Base-by-base conservation (phyloP, 2,888 invertebrate species). In the Phymatocera aterrima region DNA sequence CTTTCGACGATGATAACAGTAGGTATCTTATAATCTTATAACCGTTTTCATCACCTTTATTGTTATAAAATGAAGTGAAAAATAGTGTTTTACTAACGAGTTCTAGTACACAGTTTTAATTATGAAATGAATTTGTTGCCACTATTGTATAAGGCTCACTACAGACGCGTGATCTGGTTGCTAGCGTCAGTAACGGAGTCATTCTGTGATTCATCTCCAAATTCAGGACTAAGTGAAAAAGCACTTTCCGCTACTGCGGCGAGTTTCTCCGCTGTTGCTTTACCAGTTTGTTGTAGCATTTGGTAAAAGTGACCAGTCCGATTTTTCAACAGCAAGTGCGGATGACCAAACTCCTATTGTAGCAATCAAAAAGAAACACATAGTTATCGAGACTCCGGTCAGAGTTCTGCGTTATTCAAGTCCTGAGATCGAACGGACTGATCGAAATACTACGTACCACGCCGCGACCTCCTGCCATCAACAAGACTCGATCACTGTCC, bases 401-500 rank as follows among this genome's bases (percentile, higher is more conserved):
- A n/a, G 1, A 34, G 28, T 34, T 21, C 6, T 51, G 12, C 3
- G 3, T 28, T 61, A 8, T 10, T 57, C 5, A n/a, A 15, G 3
- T n/a, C 46, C n/a, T 46, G n/a, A 3, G 5, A 2, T 51, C 15
- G 4, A 28, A 57, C 24, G 24, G 3, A 51, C 3, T 21, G 21
- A 10, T 1, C 2, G 12, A 34, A 46, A 68, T 78, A 4, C 6
- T 28, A 88, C 87, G 75, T 87, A 91, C 91, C 78, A 94, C 94
- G 78, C 96, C 93, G 21, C 91, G 90, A 0, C 98, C 98, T 5
- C 94, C 93, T 86, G 97, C 96, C 94, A 98, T 95, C 1, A 98
- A 97, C 87, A 98, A 92, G 21, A 97, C 95, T 80, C 95, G 93
- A 91, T 97, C 97, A 0, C 96, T 97, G 90, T 98, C 98, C 95